Conservation (phyloP, 2,888 invertebrate species). For the Mythimna pallens region DNA sequence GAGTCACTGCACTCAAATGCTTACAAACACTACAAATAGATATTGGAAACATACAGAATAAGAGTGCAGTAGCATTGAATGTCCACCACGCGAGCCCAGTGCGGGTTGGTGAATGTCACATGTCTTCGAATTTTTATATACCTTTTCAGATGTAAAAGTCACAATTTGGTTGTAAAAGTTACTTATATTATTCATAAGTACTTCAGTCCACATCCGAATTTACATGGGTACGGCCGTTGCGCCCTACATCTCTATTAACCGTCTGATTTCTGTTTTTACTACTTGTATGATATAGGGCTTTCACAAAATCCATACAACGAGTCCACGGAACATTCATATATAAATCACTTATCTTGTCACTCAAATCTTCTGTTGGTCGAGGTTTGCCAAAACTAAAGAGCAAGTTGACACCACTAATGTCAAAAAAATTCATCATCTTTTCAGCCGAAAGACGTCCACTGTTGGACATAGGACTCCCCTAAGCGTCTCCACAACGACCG, state of each 20-base stretch:
- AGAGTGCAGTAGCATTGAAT: background rate
- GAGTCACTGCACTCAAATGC: conserved; percentile 1
- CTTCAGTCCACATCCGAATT: background rate
- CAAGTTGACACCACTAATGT: background rate
- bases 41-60: conserved; percentile 28
- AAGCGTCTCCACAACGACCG: too few relatives aligned
- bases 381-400: background rate
- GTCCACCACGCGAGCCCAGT: too few relatives aligned
- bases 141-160: background rate
- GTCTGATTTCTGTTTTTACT: background rate
- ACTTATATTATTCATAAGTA: too few relatives aligned
- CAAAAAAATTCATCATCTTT: too few relatives aligned
- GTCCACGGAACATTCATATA: background rate
- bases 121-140: too few relatives aligned
- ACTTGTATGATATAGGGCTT: background rate
- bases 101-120: too few relatives aligned
- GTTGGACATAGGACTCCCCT: too few relatives aligned
- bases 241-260: background rate
- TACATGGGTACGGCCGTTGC: accelerated
- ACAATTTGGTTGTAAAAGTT: background rate
- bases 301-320: background rate
- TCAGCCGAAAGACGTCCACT: too few relatives aligned
- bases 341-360: background rate
- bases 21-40: conserved; percentile 24
- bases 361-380: background rate